These are phyloP conservation scores for Tipula lateralis DNA, from an alignment of 2,888 invertebrate species.

Conservation along the genomic window DNA sequence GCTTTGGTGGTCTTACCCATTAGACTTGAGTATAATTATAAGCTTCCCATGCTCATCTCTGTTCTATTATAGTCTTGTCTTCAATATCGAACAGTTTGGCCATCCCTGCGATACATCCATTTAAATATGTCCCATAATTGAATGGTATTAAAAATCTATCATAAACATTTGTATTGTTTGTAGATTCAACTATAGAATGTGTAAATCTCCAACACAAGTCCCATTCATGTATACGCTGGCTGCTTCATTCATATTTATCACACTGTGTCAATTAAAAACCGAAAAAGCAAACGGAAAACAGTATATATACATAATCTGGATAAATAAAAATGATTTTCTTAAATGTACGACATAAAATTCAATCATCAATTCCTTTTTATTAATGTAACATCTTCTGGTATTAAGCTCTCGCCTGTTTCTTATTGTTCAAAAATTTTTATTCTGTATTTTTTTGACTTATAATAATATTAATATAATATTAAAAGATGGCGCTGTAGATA, in stretches of 20 bases:
- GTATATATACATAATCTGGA: not conserved
- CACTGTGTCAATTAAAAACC: constrained; percentile 27
- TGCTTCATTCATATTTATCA: not conserved
- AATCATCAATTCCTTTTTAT: constrained; percentile 20
- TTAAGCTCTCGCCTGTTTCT: constrained; percentile 6
- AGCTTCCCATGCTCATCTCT: too few relatives aligned
- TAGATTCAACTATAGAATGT: not conserved
- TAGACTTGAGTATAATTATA: too few relatives aligned
- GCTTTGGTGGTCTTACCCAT: too few relatives aligned
- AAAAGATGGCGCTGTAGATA: constrained; percentile 29
- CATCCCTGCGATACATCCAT: too few relatives aligned
- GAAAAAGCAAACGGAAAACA: not conserved
- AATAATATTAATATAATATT: constrained; percentile 13
- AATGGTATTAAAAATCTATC: too few relatives aligned
- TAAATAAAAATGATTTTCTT: constrained; percentile 25
- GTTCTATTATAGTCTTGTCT: too few relatives aligned
- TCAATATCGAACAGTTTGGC: too few relatives aligned
- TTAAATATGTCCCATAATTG: too few relatives aligned
- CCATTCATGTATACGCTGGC: not conserved
- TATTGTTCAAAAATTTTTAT: constrained; percentile 2
- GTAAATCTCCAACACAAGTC: not conserved
- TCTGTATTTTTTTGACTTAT: not conserved
- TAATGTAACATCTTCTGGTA: constrained; percentile 7
- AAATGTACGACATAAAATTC: constrained; percentile 26
- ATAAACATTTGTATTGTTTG: not conserved